phyloP scores from a whole-genome alignment of 2,888 invertebrate genomes.

The Unio pictorum region DNA sequence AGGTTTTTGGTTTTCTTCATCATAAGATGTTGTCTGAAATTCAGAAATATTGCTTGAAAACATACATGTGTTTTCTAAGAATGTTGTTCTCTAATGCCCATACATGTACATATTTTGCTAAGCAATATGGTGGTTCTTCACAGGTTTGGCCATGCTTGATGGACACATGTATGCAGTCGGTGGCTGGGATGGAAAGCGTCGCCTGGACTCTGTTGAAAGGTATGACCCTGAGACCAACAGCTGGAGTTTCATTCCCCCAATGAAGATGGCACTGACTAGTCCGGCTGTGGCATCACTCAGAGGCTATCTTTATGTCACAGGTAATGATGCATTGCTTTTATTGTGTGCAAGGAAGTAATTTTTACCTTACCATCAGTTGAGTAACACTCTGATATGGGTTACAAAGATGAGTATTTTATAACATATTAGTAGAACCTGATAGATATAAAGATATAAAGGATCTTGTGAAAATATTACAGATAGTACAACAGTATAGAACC shows the following conservation, averaged over 20 bases:
- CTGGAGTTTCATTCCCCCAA: conserved; percentile 72
- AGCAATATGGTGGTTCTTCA: background rate
- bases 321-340: conserved; percentile 44
- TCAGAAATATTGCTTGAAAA: no score
- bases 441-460: no score
- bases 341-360: background rate
- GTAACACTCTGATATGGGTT: no score
- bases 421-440: no score
- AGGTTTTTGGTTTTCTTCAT: no score
- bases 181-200: conserved; percentile 73
- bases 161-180: conserved; percentile 74
- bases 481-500: no score
- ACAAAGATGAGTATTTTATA: no score
- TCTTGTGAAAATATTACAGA: no score
- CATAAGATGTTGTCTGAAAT: no score
- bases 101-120: background rate
- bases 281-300: conserved; percentile 73
- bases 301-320: conserved; percentile 73
- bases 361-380: no score
- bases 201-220: conserved; percentile 72
- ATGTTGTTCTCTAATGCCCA: no score
- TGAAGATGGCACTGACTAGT: conserved; percentile 73
- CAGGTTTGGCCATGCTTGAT: conserved; percentile 73
- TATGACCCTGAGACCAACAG: conserved; percentile 72
- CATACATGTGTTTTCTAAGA: no score